phyloP scores from a whole-genome alignment of 2,888 invertebrate genomes.

The Tachina fera region DNA sequence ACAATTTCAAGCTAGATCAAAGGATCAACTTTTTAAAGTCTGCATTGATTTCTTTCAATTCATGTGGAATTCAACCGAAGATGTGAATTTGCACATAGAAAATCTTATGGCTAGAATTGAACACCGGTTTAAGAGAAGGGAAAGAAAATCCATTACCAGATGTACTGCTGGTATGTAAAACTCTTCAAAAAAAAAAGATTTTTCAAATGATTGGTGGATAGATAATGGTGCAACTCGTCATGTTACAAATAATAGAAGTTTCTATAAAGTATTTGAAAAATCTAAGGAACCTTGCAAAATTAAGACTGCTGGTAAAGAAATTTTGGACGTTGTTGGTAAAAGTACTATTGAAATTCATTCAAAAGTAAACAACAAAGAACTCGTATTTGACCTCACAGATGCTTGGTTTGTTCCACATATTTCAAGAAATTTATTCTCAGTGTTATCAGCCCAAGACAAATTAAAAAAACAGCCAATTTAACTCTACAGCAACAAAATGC shows the following conservation, averaged over 20 bases:
- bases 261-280: slow-evolving; percentile 21
- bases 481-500: slow-evolving; percentile 5
- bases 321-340: slow-evolving; percentile 18
- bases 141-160: slow-evolving; percentile 73
- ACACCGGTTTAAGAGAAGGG: slow-evolving; percentile 74
- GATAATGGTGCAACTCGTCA: slow-evolving; percentile 40
- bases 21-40: slow-evolving; percentile 75
- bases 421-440: background rate
- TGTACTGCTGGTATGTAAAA: slow-evolving; percentile 74
- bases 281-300: background rate
- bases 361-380: slow-evolving; percentile 9
- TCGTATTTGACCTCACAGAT: slow-evolving; percentile 8
- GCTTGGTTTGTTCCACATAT: slow-evolving; percentile 16
- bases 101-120: slow-evolving; percentile 74
- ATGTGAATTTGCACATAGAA: slow-evolving; percentile 75
- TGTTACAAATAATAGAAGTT: slow-evolving; percentile 25
- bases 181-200: slow-evolving; percentile 56
- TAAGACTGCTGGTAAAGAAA: slow-evolving; percentile 3
- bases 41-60: slow-evolving; percentile 77
- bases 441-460: slow-evolving; percentile 11
- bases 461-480: slow-evolving; percentile 4
- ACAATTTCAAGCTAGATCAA: slow-evolving; percentile 76
- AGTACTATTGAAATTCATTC: slow-evolving; percentile 16
- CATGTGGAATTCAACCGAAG: slow-evolving; percentile 75
- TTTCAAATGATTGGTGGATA: slow-evolving; percentile 32